Evolutionary conservation across 2,888 invertebrate genomes (phyloP), one percentile per base, ranked within the genome.

Genomic region (Bembecia ichneumoniformis): DNA sequence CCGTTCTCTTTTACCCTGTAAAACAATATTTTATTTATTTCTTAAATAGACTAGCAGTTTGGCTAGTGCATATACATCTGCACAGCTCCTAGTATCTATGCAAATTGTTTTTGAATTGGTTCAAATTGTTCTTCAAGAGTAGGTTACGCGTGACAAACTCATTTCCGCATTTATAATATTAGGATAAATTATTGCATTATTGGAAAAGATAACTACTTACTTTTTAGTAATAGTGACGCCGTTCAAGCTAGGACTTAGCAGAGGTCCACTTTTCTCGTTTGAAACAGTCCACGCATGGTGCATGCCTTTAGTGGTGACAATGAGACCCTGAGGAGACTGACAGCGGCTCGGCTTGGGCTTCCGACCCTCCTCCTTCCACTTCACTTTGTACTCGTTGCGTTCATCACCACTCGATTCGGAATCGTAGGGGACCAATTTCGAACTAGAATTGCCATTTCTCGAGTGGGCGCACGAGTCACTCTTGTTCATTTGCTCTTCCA

Each of bases 341-440:
- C 79, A 71, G 17, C 81, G 71, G 51, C 76, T 77, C 2, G 79
- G 78, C 58, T 79, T 77, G 3, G 76, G 66, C 54, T 74, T 74
- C 9, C 70, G 59, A 36, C 53, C 56, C 16, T 66, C 70, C 15
- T 64, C 70, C 10, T 48, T 56, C 4, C 52, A 48, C 7, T 51
- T 53, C 13, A 59, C 63, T 52, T 53, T 60, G 52, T 63, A 58
- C 2, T 66, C 71, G 14, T 47, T 55, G 0, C 77, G 71, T 63
- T 84, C 84, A 52, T 88, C 87, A 3, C 84, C 77, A 54, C 87
- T 90, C 0, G 90, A 89, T 62, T 90, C 90, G 0, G 88, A 88
- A 60, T 89, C 90, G 59, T 91, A 90, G 16, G 91, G 90, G 51
- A 90, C 90, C 49, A 91, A 75, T 56, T 77, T 75, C 10, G 82